Percentiles rank a stretch among this genome's conserved stretches.
Conservation (phyloP, 2,888 invertebrate genomes). For the Plebejus melissa region DNA sequence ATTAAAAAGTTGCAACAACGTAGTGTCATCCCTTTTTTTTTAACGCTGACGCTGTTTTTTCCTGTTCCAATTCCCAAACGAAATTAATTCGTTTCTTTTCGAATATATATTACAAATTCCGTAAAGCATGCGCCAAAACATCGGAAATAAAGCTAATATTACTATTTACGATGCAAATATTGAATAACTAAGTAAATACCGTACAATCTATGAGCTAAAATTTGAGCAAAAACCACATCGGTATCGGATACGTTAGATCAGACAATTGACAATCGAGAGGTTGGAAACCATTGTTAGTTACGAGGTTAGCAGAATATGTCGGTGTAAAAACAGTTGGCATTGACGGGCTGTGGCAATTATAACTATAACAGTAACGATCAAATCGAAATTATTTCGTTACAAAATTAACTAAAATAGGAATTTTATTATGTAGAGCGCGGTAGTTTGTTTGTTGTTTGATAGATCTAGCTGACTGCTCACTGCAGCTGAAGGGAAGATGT, state of each 20-base stretch:
- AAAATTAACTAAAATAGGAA: conserved; percentile 1
- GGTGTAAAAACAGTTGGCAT: conserved; percentile 27
- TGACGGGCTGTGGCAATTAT: not conserved
- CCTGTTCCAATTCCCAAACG: too few relatives aligned
- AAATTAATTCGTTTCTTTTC: too few relatives aligned
- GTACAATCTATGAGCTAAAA: not conserved
- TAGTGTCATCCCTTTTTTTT: too few relatives aligned
- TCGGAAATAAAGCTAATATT: too few relatives aligned
- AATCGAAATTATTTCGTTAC: conserved; percentile 28
- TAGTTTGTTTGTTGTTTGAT: too few relatives aligned
- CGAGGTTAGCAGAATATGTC: conserved; percentile 33
- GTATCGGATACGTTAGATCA: conserved; percentile 21
- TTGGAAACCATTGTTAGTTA: conserved; percentile 29
- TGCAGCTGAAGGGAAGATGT: too few relatives aligned
- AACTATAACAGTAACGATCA: conserved; percentile 3
- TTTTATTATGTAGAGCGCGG: too few relatives aligned
- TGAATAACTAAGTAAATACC: not conserved
- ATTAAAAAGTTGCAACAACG: too few relatives aligned
- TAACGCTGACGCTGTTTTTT: too few relatives aligned
- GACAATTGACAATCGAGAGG: conserved; percentile 22
- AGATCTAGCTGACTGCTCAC: too few relatives aligned
- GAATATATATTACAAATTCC: too few relatives aligned
- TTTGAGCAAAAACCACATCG: not conserved
- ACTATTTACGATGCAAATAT: not conserved
- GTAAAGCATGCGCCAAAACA: too few relatives aligned